These are phyloP conservation scores for Pristionchus exspectatus DNA, from an alignment of 2,888 invertebrate species.

Conservation along the genomic window DNA sequence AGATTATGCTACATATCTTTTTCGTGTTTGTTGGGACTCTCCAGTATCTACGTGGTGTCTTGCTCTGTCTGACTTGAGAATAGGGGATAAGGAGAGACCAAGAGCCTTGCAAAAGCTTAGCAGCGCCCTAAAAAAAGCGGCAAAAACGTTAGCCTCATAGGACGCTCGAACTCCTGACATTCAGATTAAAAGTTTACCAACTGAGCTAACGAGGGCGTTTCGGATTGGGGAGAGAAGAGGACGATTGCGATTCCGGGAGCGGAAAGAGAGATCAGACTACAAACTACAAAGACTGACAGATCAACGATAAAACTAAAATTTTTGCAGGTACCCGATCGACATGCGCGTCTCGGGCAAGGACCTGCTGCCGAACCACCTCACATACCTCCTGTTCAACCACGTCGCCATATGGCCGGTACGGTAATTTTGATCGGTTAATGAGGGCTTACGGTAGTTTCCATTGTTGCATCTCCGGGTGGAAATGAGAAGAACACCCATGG, in stretches of 20 bases:
- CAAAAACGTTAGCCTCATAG: too few relatives aligned
- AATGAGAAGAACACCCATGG: too few relatives aligned
- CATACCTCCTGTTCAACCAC: constrained; percentile 95
- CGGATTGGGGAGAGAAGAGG: not conserved
- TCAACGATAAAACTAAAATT: not conserved
- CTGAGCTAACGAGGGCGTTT: not conserved
- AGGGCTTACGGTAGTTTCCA: not conserved
- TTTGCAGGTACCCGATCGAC: constrained; percentile 89
- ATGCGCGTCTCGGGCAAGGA: constrained; percentile 96
- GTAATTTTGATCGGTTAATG: not conserved
- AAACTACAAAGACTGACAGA: too few relatives aligned
- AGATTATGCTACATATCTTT: too few relatives aligned
- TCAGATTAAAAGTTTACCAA: not conserved
- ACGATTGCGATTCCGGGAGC: not conserved
- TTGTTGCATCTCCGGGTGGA: too few relatives aligned
- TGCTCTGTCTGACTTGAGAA: not conserved
- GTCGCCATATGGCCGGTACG: constrained; percentile 91
- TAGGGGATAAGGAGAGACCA: not conserved
- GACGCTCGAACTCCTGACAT: too few relatives aligned
- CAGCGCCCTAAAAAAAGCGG: too few relatives aligned
- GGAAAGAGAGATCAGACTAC: not conserved
- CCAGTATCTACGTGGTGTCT: too few relatives aligned
- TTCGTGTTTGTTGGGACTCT: too few relatives aligned
- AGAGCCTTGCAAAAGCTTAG: not conserved
- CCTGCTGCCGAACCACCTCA: constrained; percentile 96